Evolutionary conservation across 2,113 vertebrate genomes (phyloP), one percentile per base, ranked within the genome.

Genomic region (Gymnobelideus leadbeateri): DNA sequence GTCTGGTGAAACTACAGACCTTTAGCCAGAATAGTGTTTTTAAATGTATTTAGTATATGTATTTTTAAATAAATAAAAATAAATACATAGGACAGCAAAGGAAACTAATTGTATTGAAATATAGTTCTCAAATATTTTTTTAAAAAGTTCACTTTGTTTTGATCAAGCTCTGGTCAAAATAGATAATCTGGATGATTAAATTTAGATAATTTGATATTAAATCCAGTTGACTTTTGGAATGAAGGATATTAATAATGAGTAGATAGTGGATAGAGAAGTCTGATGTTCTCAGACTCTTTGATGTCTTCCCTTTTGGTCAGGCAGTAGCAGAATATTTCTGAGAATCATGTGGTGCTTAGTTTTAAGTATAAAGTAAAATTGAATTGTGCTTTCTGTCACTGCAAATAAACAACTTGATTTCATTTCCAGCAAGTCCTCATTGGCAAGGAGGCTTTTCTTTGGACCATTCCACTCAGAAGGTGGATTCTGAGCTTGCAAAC

Each of bases 361-460:
- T 61, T 31, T 61, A 61, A n/a, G 37, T n/a, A 43, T 43, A n/a
- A 84, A 43, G 37, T 84, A 84, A 54, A 49, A 54, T 68, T 37
- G 61, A 92, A 25, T 51, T 68, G 5, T 89, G 24, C 53, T 91
- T 96, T 50, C 91, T 68, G 31, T 93, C 61, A 92, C 25, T 91
- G 23, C 95, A 54, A 95, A 53, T 26, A 43, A 89, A 93, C 53
- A 53, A 92, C 97, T 89, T 98, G 2, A 97, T 97, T 93, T 90
- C 2, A 7, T 37, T 98, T 97, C 91, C 96, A 99, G 99, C 99
- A 96, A 99, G 95, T 94, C 96, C 98, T 46, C 98, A 99, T 94
- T 99, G 99, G 99, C 99, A 99, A 97, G 98, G 97, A 92, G 99
- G 99, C 93, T 99, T 99, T 95, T 99, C 99, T 94, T 98, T 99